These are phyloP conservation scores for Elysia crispata DNA, from an alignment of 2,888 invertebrate species.

Conservation along the genomic window DNA sequence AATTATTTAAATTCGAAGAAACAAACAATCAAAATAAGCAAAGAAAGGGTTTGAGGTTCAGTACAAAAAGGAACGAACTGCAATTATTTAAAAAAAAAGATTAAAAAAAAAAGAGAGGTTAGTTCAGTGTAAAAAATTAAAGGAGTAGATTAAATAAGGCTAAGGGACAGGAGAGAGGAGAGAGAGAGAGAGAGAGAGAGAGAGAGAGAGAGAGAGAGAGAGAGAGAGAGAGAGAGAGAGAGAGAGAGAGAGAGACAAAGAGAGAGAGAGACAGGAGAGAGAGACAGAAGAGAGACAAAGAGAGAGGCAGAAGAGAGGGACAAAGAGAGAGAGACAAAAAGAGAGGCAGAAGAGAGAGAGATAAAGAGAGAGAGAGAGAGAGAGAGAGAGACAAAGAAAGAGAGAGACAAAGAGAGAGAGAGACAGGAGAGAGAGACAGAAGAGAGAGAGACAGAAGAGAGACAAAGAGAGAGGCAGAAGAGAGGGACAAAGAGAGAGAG, in stretches of 20 bases:
- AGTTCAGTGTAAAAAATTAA: too few species aligned
- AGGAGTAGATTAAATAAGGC: too few species aligned
- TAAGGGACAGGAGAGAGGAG: too few species aligned
- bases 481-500: not conserved
- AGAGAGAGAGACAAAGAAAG: not conserved
- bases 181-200: not conserved
- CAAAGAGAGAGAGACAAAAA: not conserved
- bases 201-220: slow-evolving; percentile 18
- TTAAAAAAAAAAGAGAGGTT: too few species aligned
- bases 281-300: slow-evolving; percentile 12
- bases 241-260: slow-evolving; percentile 35
- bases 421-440: not conserved
- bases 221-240: slow-evolving; percentile 39
- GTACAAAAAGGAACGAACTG: too few species aligned
- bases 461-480: not conserved
- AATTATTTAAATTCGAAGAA: too few species aligned
- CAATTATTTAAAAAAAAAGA: too few species aligned
- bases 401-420: not conserved
- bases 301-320: not conserved
- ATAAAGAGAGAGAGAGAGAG: slow-evolving; percentile 3
- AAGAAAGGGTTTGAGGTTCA: too few species aligned
- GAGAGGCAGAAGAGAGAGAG: not conserved
- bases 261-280: slow-evolving; percentile 6
- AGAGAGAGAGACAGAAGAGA: not conserved
- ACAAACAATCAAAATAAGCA: too few species aligned